Conservation (phyloP, 53 echinoderm and acorn worm genomes). For the Holothuria leucospilota region DNA sequence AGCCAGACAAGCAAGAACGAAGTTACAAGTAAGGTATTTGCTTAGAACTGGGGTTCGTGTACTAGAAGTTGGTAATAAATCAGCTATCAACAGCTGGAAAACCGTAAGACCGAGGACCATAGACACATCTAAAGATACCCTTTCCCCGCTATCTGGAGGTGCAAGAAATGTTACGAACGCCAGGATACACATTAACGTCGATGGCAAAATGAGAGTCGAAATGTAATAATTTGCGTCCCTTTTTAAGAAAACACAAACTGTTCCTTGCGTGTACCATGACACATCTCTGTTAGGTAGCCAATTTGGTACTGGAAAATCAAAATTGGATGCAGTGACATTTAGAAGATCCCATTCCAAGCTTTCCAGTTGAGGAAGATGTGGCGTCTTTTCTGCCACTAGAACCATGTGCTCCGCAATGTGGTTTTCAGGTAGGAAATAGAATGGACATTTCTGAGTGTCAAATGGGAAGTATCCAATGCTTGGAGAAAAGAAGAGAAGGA, state of each 20-base stretch:
- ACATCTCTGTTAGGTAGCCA: neutral
- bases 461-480: constrained; percentile 11
- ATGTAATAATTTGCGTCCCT: neutral
- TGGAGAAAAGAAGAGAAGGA: too few species aligned
- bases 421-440: neutral
- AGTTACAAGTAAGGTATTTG: neutral
- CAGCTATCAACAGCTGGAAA: constrained; percentile 18
- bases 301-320: neutral
- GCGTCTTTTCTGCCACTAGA: neutral
- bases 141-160: constrained; percentile 27
- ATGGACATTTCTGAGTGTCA: constrained; percentile 6
- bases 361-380: neutral
- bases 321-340: neutral
- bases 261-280: neutral
- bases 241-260: neutral
- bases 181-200: constrained; percentile 16
- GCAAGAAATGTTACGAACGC: constrained; percentile 19
- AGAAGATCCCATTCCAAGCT: constrained; percentile 18
- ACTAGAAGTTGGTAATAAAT: constrained; percentile 5
- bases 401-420: neutral
- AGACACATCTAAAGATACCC: constrained; percentile 15
- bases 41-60: neutral
- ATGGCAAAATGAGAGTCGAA: constrained; percentile 1
- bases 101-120: constrained; percentile 29
- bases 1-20: constrained; percentile 17